Percentiles rank a stretch among this genome's conserved stretches.
phyloP scores from a whole-genome alignment of 2,888 invertebrate species.

The Caenorhabditis becei region DNA sequence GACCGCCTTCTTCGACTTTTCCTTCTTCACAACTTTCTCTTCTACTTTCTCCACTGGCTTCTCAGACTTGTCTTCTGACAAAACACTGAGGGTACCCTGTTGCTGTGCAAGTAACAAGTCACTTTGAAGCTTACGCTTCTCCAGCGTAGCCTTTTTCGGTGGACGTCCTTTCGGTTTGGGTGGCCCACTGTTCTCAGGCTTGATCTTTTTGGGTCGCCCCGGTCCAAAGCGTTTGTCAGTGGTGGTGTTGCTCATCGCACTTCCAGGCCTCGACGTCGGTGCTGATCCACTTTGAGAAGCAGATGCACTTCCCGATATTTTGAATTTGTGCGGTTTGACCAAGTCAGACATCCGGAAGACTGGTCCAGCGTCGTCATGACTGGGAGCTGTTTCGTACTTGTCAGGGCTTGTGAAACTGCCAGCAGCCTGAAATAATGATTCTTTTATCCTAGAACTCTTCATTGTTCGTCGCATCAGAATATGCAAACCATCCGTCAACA shows the following conservation, averaged over 20 bases:
- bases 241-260: slow-evolving; percentile 10
- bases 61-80: background rate
- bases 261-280: slow-evolving; percentile 26
- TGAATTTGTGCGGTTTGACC: slow-evolving; percentile 13
- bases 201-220: slow-evolving; percentile 40
- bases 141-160: slow-evolving; percentile 50
- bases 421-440: background rate
- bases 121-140: slow-evolving; percentile 44
- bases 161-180: slow-evolving; percentile 63
- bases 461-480: slow-evolving; percentile 4
- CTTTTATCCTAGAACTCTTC: too few relatives aligned
- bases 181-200: slow-evolving; percentile 25
- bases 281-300: slow-evolving; percentile 22
- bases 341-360: slow-evolving; percentile 46
- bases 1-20: slow-evolving; percentile 16
- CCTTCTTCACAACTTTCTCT: slow-evolving; percentile 22
- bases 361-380: slow-evolving; percentile 27
- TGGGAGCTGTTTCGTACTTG: background rate
- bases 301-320: slow-evolving; percentile 3
- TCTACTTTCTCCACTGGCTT: slow-evolving; percentile 48
- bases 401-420: background rate
- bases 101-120: slow-evolving; percentile 40
- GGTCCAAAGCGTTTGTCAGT: slow-evolving; percentile 19
- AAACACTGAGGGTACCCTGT: too few relatives aligned
- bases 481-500: background rate